These are phyloP conservation scores for Meriones psammophilus DNA, from an alignment of 2,797 vertebrate species.

Conservation along the genomic window DNA sequence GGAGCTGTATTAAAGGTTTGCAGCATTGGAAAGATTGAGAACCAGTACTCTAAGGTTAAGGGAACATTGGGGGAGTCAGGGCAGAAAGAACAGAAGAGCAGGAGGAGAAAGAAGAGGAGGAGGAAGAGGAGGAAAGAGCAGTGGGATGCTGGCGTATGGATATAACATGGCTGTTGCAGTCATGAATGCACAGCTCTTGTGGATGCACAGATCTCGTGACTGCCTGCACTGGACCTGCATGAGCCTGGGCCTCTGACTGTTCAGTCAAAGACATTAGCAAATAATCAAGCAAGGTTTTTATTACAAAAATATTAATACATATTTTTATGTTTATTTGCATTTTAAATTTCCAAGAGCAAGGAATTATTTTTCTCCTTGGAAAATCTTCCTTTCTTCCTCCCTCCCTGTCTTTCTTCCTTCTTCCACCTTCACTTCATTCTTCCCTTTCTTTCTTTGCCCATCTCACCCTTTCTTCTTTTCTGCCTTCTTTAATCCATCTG, in stretches of 20 bases:
- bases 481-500: neutral
- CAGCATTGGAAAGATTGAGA: too few relatives aligned
- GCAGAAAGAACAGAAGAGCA: neutral
- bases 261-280: neutral
- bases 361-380: neutral
- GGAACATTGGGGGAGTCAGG: neutral
- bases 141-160: neutral
- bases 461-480: neutral
- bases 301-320: neutral
- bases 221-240: neutral
- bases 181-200: neutral
- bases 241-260: neutral
- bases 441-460: neutral
- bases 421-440: neutral
- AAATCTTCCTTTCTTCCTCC: neutral
- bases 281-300: neutral
- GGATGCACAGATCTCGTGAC: too few relatives aligned
- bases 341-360: neutral
- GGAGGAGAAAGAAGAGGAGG: neutral
- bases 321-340: neutral
- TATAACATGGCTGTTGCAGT: neutral
- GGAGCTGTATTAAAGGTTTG: too few relatives aligned
- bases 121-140: neutral
- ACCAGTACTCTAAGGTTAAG: neutral
- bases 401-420: neutral